Conservation (phyloP, 2,888 invertebrate genomes). For the Osmoderma eremita region DNA sequence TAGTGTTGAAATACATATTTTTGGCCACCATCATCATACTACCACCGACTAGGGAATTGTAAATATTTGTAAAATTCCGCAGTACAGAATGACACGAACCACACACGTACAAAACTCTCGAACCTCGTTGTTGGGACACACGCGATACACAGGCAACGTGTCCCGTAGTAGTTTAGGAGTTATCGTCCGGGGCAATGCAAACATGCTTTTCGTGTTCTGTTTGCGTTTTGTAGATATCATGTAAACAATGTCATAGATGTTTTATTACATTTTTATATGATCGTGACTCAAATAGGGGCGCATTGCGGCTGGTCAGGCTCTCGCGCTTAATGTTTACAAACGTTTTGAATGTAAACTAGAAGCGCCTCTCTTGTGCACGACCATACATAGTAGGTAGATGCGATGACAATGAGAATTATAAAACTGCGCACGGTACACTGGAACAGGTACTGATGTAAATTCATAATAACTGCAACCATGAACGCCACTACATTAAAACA, state of each 20-base stretch:
- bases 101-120: conserved; percentile 9
- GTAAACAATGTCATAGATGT: conserved; percentile 58
- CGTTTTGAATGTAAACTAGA: conserved; percentile 47
- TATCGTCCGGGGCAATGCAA: conserved; percentile 40
- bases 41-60: background rate
- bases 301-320: conserved; percentile 55
- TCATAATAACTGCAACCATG: too few relatives aligned
- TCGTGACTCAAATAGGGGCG: conserved; percentile 57
- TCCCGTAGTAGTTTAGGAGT: conserved; percentile 33
- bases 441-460: too few relatives aligned
- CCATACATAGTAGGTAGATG: background rate
- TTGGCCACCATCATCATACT: too few relatives aligned
- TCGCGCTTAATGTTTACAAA: conserved; percentile 44
- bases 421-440: too few relatives aligned
- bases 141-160: background rate
- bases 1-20: too few relatives aligned
- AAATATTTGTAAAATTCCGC: conserved; percentile 25
- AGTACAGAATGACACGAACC: conserved; percentile 18
- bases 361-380: conserved; percentile 40
- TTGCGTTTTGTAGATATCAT: conserved; percentile 57
- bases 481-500: too few relatives aligned
- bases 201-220: conserved; percentile 50
- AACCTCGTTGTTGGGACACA: conserved; percentile 1
- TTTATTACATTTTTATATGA: conserved; percentile 58
- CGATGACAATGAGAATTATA: too few relatives aligned